Evolutionary conservation across 1,140 invertebrate genomes (phyloP).

Genomic region (Heliconius congener): DNA sequence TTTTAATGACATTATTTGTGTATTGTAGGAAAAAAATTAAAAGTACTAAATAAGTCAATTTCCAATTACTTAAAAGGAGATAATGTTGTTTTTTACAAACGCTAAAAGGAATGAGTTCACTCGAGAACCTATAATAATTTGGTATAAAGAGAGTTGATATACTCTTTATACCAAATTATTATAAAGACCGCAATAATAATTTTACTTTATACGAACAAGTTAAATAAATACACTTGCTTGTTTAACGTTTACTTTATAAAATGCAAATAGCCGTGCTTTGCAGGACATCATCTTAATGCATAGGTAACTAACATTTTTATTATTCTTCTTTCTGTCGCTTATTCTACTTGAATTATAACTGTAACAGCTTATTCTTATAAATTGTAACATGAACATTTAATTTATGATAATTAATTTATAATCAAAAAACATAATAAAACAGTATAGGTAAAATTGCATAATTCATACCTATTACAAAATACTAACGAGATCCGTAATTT

Average conservation of each 20-base stretch:
- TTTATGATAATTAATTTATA: slow-evolving; percentile 8
- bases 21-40: not conserved
- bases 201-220: slow-evolving; percentile 11
- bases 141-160: no score
- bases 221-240: slow-evolving; percentile 15
- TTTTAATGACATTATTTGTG: not conserved
- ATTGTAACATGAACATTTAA: not conserved
- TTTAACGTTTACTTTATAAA: slow-evolving; percentile 13
- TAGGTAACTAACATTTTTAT: not conserved
- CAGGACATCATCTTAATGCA: not conserved
- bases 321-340: not conserved
- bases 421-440: not conserved
- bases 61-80: slow-evolving; percentile 14
- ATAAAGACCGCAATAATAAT: slow-evolving; percentile 20
- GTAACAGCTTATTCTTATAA: not conserved
- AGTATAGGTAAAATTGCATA: not conserved
- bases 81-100: slow-evolving; percentile 22
- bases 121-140: no score
- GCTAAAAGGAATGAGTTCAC: slow-evolving; percentile 18
- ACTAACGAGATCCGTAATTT: slow-evolving; percentile 15
- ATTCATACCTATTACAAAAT: slow-evolving; percentile 22
- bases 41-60: slow-evolving; percentile 18
- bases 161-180: slow-evolving; percentile 27
- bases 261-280: not conserved
- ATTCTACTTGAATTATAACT: not conserved